Evolutionary conservation across 2,888 invertebrate genomes (phyloP), one percentile per base, ranked within the genome.

Genomic region (Agrotis clavis): DNA sequence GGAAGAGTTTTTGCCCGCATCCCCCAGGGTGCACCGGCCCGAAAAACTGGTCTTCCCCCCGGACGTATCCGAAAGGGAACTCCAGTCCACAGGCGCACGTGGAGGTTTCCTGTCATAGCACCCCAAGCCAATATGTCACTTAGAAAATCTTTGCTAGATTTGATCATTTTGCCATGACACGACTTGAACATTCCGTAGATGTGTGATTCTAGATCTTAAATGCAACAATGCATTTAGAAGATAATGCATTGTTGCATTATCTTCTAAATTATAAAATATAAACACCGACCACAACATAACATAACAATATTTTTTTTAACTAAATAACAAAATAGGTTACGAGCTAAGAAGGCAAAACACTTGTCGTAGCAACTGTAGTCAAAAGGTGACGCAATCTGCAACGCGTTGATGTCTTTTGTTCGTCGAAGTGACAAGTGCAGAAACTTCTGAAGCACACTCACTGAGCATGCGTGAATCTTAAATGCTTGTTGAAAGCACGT

Each of bases 351-450:
- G 18, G 16, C 35, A 62, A 30, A 73, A 53, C 11, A 63, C 45
- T 66, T 47, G 51, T 50, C 25, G 47, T 60, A 63, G 25, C 30
- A 13, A n/a, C 5, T 1, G 61, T 56, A 50, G 62, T 21, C 18
- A 41, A 53, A 56, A 47, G 54, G 63, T 68, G 79, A 50, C 51
- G 60, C n/a, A 64, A 51, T 21, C 0, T 1, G 3, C n/a, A 82
- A 72, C 84, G 83, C 90, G 90, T 90, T 90, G 87, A 90, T 85
- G 85, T 90, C 90, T 89, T 89, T 89, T 90, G 81, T 85, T 82
- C 41, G 82, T 53, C 48, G 64, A 51, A 54, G 25, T 59, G 68
- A 13, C 18, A 50, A 67, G 25, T 72, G 77, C 51, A 56, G 56
- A 47, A 30, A 30, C 61, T 51, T 62, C 35, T 48, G 60, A 69